Conservation (phyloP, 2,113 vertebrate genomes). For the Lanius collurio region DNA sequence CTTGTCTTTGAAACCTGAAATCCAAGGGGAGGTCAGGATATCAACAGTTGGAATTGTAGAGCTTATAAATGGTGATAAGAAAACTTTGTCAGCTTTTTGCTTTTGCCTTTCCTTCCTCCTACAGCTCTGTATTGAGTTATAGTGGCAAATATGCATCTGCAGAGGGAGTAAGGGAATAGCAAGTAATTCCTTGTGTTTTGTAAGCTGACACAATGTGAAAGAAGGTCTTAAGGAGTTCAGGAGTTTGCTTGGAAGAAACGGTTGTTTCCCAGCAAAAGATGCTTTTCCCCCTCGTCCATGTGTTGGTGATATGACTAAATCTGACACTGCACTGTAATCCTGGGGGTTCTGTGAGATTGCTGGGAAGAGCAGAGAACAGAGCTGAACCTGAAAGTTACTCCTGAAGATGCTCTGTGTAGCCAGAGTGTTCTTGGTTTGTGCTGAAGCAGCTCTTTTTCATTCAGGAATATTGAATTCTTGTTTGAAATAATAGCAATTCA, state of each 20-base stretch:
- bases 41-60: slow-evolving; percentile 8
- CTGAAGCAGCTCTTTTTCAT: background rate
- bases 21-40: background rate
- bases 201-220: background rate
- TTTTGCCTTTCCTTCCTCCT: background rate
- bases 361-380: background rate
- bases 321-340: fast-evolving
- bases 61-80: background rate
- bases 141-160: background rate
- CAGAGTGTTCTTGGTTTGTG: background rate
- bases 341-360: background rate
- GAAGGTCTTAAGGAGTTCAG: background rate
- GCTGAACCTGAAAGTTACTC: background rate
- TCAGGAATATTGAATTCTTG: background rate
- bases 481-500: background rate
- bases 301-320: background rate
- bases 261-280: background rate
- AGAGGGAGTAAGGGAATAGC: background rate
- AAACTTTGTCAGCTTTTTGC: background rate
- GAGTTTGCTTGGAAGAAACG: background rate
- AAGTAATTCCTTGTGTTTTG: background rate
- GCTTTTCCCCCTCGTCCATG: background rate
- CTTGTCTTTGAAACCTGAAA: background rate
- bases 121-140: background rate
- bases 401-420: background rate